Percentiles rank a stretch among this genome's conserved stretches.
Conservation (phyloP, 2,888 invertebrate species). For the Strigamia maritima region DNA sequence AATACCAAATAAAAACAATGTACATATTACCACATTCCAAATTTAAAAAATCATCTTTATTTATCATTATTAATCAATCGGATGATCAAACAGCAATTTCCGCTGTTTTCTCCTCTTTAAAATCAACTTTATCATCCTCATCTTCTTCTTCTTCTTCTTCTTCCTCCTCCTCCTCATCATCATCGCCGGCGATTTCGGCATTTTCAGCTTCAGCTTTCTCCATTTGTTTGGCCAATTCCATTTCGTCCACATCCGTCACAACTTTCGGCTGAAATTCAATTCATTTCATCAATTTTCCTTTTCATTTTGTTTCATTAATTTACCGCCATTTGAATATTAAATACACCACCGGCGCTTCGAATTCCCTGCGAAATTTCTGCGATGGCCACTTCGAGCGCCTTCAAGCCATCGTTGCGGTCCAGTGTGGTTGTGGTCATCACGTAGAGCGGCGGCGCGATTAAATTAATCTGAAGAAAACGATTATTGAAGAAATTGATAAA, state of each 20-base stretch:
- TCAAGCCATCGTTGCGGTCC: slow-evolving; percentile 89
- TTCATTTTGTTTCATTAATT: slow-evolving; percentile 6
- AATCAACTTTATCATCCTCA: not conserved
- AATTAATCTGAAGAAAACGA: slow-evolving; percentile 67
- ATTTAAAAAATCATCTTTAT: too few species aligned
- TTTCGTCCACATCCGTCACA: slow-evolving; percentile 96
- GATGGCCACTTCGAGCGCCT: slow-evolving; percentile 83
- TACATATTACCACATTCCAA: too few species aligned
- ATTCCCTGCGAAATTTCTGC: slow-evolving; percentile 82
- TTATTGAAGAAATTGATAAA: not conserved
- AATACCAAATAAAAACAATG: too few species aligned
- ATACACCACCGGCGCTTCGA: slow-evolving; percentile 76
- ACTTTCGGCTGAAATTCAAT: slow-evolving; percentile 75
- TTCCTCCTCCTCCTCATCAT: slow-evolving; percentile 52
- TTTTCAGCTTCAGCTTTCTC: slow-evolving; percentile 91
- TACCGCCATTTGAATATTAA: slow-evolving; percentile 91
- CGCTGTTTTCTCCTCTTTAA: not conserved
- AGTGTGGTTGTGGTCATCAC: slow-evolving; percentile 98
- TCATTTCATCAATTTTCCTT: not conserved
- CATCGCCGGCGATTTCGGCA: slow-evolving; percentile 79
- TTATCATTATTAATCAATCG: not conserved
- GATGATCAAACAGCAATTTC: not conserved
- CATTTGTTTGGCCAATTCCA: slow-evolving; percentile 88
- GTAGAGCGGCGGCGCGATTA: slow-evolving; percentile 97
- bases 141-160: slow-evolving; percentile 55